Base-by-base conservation (phyloP, 2,113 vertebrate species). In the Campylomormyrus numenius region DNA sequence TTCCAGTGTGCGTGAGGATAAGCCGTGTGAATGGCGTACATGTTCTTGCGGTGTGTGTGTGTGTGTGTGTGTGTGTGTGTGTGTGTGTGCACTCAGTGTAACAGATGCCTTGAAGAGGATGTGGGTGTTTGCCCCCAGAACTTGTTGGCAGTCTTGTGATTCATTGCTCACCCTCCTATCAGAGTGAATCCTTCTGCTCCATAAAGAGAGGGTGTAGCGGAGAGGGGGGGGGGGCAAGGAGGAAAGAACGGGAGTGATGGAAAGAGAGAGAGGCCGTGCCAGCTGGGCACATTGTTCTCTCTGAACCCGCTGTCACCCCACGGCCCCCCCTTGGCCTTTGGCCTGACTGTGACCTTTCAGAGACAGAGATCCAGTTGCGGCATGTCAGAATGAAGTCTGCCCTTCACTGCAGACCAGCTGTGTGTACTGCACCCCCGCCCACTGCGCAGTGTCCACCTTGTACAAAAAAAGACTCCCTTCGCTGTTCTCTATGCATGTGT, bases 101-200 rank as follows among this genome's bases (percentile, higher is more conserved):
- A 19, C 74, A 80, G 74, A 80, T 80, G 74, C 74, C 35, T 80
- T 80, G 35, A 80, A 70, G 74, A 39, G 74, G 74, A 80, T 80
- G 74, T 19, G 35, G 74, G 35, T 35, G 35, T 31, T 70, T 70
- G 46, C 42, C 56, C 50, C 35, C 24, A 39, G 56, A 74, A 46
- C n/a, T 48, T 58, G n/a, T 89, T 89, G 24, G 84, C 87, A 91
- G 89, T 42, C 27, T 53, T 88, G 85, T 90, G 90, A 88, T 10
- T 88, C 49, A 80, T 89, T 88, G 87, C 88, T 66, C 45, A 46
- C 24, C 21, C 56, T 86, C 48, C 46, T 86, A 27, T 48, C 24
- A 27, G 74, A 80, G 35, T 80, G 35, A 39, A 80, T 39, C 74
- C 17, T 39, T 15, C 74, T 80, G 31, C 74, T 80, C 74, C 35